Base-by-base conservation (phyloP, 2,113 vertebrate genomes). In the Syngnathus typhle region DNA sequence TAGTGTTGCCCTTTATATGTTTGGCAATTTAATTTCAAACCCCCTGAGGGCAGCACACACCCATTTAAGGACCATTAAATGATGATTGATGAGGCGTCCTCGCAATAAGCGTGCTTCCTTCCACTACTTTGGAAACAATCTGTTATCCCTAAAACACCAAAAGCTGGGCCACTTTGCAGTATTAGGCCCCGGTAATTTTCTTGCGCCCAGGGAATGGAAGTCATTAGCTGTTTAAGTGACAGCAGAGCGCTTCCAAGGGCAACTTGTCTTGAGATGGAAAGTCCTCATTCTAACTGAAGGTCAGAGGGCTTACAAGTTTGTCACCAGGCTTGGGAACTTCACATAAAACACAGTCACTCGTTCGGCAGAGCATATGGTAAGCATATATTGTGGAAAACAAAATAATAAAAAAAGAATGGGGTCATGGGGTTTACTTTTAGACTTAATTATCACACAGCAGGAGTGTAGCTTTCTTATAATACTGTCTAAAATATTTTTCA, bases 51-150 rank as follows among this genome's bases (percentile, higher is more conserved):
- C 82, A 69, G 80, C 66, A 19, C 75, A 73, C 70, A 77, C 71
- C 82, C 81, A 76, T 83, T 88, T 87, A 89, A 84, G 81, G 72
- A 73, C 73, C n/a, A 39, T 74, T 80, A 86, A 90, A 89, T 84
- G 74, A 83, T 88, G 86, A 90, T 87, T 88, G 86, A 90, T 89
- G 88, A 85, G 73, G 67, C 78, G 64, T 82, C 78, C 62, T 73
- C 75, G 58, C 74, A 74, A 82, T 70, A 64, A 79, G 44, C 54
- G 7, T 65, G 49, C 75, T 82, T 80, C 71, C 75, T 79, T 82
- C 71, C 69, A 58, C 80, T 78, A 67, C 82, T 83, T 87, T 86
- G 70, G 83, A 81, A 85, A 86, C 82, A 82, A 88, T 85, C 85
- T 83, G 86, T 88, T 87, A 82, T 85, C 80, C 83, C 71, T 82